Evolutionary conservation across 2,113 vertebrate species (phyloP), one percentile per base, ranked within the genome.

Genomic region (Tetraodon nigroviridis): DNA sequence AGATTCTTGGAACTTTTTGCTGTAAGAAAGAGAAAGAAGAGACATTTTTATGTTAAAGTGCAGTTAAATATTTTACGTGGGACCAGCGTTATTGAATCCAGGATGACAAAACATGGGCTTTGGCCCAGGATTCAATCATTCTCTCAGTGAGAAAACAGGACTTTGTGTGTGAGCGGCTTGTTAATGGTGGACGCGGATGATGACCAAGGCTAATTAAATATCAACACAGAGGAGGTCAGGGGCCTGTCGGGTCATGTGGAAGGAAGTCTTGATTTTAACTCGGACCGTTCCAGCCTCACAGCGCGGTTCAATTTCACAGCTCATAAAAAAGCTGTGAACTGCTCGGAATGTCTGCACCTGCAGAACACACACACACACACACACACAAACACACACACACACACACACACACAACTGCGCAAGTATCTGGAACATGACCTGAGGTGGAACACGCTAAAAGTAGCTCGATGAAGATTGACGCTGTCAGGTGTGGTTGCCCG

Each of bases 1-100:
- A 41, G 90, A 78, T 67, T 92, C 89, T 72, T 89, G 91, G 85
- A 99, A 98, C 40, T 66, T 90, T 79, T 86, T 81, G 87, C 97
- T 99, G 90, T 46, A 89, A 76, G 58, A 63, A 15, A 67, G 7
- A 53, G 61, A 27, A 66, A n/a, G 41, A 67, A 15, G 62, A 59
- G 4, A 61, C 24, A 46, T 40, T 46, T 12, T 27, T 3, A 48
- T 8, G 24, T 48, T 63, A 42, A 63, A n/a, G 37, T 17, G 20
- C 47, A 49, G 47, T 49, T 20, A 49, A 49, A 49, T 18, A 47
- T 47, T 47, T n/a, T 37, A 37, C 32, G 10, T 12, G 32, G 32
- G 32, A 37, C 32, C 1, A 37, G 32, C 8, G 8, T 37, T 11
- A 37, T 37, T 10, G 32, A 2, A 37, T 37, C 1, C 1, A 11